Base-by-base conservation (phyloP, 1,140 invertebrate genomes). In the Dreissena rostriformis region DNA sequence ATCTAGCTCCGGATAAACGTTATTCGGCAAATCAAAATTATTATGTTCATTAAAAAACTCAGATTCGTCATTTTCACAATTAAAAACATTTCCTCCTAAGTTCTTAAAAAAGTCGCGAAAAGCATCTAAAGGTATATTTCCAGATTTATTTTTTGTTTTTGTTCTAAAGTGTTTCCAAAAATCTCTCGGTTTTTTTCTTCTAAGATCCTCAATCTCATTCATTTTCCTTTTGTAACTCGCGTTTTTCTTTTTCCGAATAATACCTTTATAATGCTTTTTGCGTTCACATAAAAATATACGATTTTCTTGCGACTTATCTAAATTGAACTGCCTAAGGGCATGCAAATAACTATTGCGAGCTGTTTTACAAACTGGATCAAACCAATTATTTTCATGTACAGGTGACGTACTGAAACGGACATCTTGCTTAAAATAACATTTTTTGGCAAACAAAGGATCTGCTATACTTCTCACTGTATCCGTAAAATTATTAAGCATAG, bases 181-280 rank as follows among this genome's bases (percentile, higher is more conserved):
- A 24, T 79, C 63, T 68, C 53, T 67, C 22, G 76, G 55, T 68
- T 79, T 79, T n/a, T 12, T 0, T n/a, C n/a, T n/a, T n/a, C n/a
- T n/a, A n/a, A n/a, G n/a, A n/a, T n/a, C n/a, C n/a, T n/a, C n/a
- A n/a, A n/a, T n/a, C n/a, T n/a, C n/a, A n/a, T n/a, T n/a, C n/a
- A n/a, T n/a, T n/a, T n/a, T n/a, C n/a, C n/a, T n/a, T n/a, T n/a
- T n/a, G n/a, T 67, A 11, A 15, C 19, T 79, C 53, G 52, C 22
- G 39, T 10, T 53, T 53, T 79, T 79, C 66, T n/a, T 51, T 17
- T 66, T 67, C 28, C 26, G 24, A 14, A 75, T 24, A 28, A 75
- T 22, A 7, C 61, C 10, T 57, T 55, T 75, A 61, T 75, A 61
- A 8, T 75, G 5, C 8, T 12, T n/a, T 26, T 75, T 57, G 6